phyloP scores from a whole-genome alignment of 2,888 invertebrate genomes.

The Hemicrepidius hirtus region DNA sequence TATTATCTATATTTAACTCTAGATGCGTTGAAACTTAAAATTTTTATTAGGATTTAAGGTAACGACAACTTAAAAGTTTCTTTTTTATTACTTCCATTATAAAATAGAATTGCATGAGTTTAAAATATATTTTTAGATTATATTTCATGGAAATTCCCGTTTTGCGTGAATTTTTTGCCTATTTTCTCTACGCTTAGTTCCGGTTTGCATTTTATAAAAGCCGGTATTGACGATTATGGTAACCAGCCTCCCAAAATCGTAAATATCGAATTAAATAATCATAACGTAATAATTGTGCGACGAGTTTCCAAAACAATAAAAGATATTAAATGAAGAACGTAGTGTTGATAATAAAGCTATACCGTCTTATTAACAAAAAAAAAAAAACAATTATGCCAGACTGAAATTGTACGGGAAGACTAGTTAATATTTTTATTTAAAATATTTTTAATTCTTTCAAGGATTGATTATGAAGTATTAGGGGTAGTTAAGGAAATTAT shows the following conservation, averaged over 20 bases:
- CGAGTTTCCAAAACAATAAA: constrained; percentile 23
- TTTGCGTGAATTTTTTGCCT: constrained; percentile 17
- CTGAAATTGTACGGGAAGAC: constrained; percentile 36
- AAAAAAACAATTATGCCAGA: constrained; percentile 28
- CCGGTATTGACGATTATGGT: constrained; percentile 63
- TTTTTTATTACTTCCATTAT: background rate
- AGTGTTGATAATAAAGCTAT: constrained; percentile 21
- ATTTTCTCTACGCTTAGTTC: constrained; percentile 21
- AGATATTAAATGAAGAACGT: constrained; percentile 17
- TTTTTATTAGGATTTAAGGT: constrained; percentile 46
- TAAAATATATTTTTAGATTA: constrained; percentile 7
- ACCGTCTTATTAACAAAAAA: constrained; percentile 33
- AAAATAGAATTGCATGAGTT: too few relatives aligned
- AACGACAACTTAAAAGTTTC: constrained; percentile 3
- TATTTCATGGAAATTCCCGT: background rate
- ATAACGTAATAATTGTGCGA: constrained; percentile 8
- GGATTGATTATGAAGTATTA: constrained; percentile 32
- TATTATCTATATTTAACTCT: constrained; percentile 53
- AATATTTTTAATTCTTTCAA: constrained; percentile 15
- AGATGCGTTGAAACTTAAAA: constrained; percentile 53
- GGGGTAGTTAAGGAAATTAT: constrained; percentile 21
- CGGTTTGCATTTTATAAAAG: background rate
- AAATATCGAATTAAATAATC: constrained; percentile 37
- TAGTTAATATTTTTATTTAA: constrained; percentile 18
- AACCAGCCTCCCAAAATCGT: constrained; percentile 69